phyloP scores from a whole-genome alignment of 2,113 vertebrate genomes.

The Dunckerocampus dactyliophorus region DNA sequence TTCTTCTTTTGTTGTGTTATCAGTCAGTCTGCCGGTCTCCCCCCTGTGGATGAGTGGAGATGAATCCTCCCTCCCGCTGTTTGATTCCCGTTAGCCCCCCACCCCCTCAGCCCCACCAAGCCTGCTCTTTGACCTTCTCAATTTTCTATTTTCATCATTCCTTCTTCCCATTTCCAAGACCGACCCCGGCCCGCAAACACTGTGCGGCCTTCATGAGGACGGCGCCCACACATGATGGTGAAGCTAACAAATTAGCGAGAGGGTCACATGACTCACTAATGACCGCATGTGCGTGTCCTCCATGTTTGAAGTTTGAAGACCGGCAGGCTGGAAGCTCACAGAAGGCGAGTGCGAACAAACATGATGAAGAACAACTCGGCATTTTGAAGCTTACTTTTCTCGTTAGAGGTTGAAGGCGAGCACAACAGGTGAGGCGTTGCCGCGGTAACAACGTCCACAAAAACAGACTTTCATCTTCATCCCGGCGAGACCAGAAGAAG shows the following conservation, averaged over 20 bases:
- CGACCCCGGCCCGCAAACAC: too few species aligned
- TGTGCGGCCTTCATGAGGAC: too few species aligned
- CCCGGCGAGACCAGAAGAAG: slow-evolving; percentile 41
- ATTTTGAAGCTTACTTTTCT: slow-evolving; percentile 59
- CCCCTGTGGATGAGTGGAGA: slow-evolving; percentile 34
- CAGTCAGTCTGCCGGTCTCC: background rate
- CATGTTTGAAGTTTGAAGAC: too few species aligned
- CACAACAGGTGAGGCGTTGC: slow-evolving; percentile 57
- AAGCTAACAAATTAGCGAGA: too few species aligned
- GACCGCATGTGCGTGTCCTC: too few species aligned
- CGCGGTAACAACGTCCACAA: slow-evolving; percentile 44
- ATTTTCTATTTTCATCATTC: slow-evolving; percentile 20
- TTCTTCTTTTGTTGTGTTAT: background rate
- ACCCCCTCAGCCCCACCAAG: slow-evolving; percentile 1
- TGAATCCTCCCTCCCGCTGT: slow-evolving; percentile 39
- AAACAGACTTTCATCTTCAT: slow-evolving; percentile 53
- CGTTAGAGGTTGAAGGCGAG: slow-evolving; percentile 48
- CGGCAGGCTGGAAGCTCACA: background rate
- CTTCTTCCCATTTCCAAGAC: slow-evolving; percentile 13
- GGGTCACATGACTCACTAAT: too few species aligned
- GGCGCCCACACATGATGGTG: too few species aligned
- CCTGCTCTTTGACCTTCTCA: slow-evolving; percentile 38
- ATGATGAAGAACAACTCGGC: background rate
- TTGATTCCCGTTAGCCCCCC: slow-evolving; percentile 4
- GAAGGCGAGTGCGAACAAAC: background rate